These are phyloP conservation scores for Andrena chrysosceles DNA, from an alignment of 2,888 invertebrate genomes.

Conservation along the genomic window DNA sequence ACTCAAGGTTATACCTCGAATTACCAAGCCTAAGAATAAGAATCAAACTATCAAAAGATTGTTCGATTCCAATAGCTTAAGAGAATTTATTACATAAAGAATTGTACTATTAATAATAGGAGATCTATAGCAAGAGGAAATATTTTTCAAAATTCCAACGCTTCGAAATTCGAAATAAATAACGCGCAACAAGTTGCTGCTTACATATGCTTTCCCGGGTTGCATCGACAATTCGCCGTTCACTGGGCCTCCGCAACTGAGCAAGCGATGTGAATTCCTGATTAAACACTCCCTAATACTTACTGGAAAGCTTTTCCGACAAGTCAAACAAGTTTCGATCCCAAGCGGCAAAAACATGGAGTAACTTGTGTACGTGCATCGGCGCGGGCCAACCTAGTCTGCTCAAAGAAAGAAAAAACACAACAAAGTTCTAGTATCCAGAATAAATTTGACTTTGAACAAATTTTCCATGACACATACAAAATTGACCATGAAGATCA, in stretches of 20 bases:
- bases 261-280: constrained; percentile 43
- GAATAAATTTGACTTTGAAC: too few relatives aligned
- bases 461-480: too few relatives aligned
- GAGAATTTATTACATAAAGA: too few relatives aligned
- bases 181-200: constrained; percentile 58
- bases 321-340: constrained; percentile 32
- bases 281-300: constrained; percentile 44
- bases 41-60: too few relatives aligned
- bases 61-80: too few relatives aligned
- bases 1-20: too few relatives aligned
- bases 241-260: constrained; percentile 5
- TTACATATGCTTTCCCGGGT: constrained; percentile 36
- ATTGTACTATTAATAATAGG: too few relatives aligned
- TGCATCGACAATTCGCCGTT: constrained; percentile 46
- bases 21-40: too few relatives aligned
- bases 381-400: too few relatives aligned
- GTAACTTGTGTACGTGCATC: neutral
- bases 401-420: neutral
- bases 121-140: too few relatives aligned
- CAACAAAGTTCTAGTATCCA: neutral
- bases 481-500: too few relatives aligned
- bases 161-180: constrained; percentile 47
- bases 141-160: neutral
- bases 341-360: constrained; percentile 14
- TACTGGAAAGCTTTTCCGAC: constrained; percentile 18